Percentiles rank a stretch among this genome's conserved stretches.
Evolutionary conservation across 2,113 vertebrate genomes (phyloP).

Genomic region (Dissostichus mawsoni): DNA sequence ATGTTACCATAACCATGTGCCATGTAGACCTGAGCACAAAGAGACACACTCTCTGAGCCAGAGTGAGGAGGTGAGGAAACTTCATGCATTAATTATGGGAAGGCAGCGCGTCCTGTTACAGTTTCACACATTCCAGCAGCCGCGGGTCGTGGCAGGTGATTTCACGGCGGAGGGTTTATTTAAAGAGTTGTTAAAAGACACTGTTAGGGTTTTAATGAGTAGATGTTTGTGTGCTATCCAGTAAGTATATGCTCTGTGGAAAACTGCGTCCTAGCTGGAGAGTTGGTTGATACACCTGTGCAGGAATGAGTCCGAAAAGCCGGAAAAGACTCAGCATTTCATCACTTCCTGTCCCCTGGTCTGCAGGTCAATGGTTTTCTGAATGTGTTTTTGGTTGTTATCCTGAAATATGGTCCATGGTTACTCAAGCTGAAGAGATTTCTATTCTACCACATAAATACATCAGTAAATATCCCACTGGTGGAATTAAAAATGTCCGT

Average conservation of each 20-base stretch:
- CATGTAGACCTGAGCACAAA: neutral
- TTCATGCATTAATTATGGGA: conserved; percentile 72
- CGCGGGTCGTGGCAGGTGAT: conserved; percentile 38
- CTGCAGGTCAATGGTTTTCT: too few relatives aligned
- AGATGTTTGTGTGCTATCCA: neutral
- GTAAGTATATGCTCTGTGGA: conserved; percentile 7
- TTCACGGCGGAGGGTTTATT: conserved; percentile 7
- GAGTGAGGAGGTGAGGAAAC: conserved; percentile 41
- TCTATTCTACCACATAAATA: too few relatives aligned
- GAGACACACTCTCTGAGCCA: conserved; percentile 24
- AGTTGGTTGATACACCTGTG: conserved; percentile 59
- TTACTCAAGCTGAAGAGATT: too few relatives aligned
- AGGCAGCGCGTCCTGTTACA: conserved; percentile 62
- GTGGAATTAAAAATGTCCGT: too few relatives aligned
- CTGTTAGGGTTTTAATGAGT: neutral
- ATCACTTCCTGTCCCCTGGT: too few relatives aligned
- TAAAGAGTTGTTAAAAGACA: neutral
- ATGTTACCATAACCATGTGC: neutral
- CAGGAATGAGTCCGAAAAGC: too few relatives aligned
- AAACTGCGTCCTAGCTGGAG: conserved; percentile 30
- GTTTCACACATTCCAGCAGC: conserved; percentile 67
- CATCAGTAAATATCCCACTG: too few relatives aligned
- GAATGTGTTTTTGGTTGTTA: too few relatives aligned
- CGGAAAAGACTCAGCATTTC: too few relatives aligned
- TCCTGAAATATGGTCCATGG: too few relatives aligned